Evolutionary conservation across 2,888 invertebrate genomes (phyloP), one percentile per base, ranked within the genome.

Genomic region (Hirtodrosophila histrioides): DNA sequence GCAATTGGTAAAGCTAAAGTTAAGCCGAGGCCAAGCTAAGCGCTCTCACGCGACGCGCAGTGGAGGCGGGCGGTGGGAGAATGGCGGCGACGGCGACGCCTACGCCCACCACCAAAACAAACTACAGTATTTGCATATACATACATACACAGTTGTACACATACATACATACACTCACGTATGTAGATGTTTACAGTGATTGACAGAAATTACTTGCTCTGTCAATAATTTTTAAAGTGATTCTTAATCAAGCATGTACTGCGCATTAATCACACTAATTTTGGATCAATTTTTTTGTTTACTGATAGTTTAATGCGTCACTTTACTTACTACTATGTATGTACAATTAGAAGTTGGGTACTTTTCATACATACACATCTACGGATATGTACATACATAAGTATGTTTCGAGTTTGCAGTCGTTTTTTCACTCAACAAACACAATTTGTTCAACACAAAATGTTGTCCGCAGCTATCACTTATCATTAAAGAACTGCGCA

Each of bases 81-180:
- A 73, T 62, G 74, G 74, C 70, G 68, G 58, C 65, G 57, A 78
- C 17, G 76, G 68, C 76, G 57, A 78, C 81, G 75, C 75, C 78
- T 75, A 75, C 77, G 55, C 78, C 78, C 75, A 80, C 69, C 66
- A 62, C 81, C 65, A 63, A 69, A 62, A 62, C 55, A 61, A 73
- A 75, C 74, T 62, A 74, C 64, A 76, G 67, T 65, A 70, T 78
- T 74, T 71, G 78, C 70, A 77, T 74, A 57, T 61, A 61, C 46
- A 55, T 53, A 74, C 55, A 61, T 49, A 67, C 44, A 75, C 44
- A 51, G 7, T 40, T 29, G 60, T 27, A 40, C n/a, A 39, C 5
- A 56, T 12, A 40, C 31, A 36, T n/a, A 17, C 17, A 17, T 17
- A 1, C 17, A 17, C 2, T 17, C 17, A 17, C 17, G 17, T 17